These are phyloP conservation scores for Psittacula echo DNA, from an alignment of 2,797 vertebrate species.

Conservation along the genomic window DNA sequence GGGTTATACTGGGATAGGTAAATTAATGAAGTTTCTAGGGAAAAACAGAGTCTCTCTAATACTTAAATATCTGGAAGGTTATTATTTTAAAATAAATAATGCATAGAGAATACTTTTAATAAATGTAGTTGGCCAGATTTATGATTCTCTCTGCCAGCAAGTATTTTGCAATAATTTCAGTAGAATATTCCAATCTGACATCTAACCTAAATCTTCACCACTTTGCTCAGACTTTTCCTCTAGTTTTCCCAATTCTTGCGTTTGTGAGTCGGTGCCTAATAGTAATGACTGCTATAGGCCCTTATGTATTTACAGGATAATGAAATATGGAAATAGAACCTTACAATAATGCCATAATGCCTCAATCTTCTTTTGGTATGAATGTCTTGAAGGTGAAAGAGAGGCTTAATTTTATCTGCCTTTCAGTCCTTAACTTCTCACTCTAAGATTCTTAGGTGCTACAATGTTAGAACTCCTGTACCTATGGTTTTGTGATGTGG, in stretches of 20 bases:
- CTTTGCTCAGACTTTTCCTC: slow-evolving; percentile 1
- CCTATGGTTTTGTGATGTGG: neutral
- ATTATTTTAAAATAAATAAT: slow-evolving; percentile 77
- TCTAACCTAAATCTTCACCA: slow-evolving; percentile 54
- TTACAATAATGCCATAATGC: neutral
- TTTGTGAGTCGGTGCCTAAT: neutral
- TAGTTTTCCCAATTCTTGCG: slow-evolving; percentile 40
- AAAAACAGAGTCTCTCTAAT: slow-evolving; percentile 49
- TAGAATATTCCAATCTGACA: slow-evolving; percentile 59
- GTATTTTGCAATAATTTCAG: slow-evolving; percentile 72
- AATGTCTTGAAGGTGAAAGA: neutral
- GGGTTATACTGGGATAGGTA: slow-evolving; percentile 37
- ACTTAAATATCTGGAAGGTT: slow-evolving; percentile 68
- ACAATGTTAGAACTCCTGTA: neutral
- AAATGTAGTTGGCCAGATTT: slow-evolving; percentile 59
- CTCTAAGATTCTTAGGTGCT: neutral
- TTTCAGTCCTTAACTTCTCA: neutral
- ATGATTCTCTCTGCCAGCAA: slow-evolving; percentile 68
- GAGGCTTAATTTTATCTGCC: neutral
- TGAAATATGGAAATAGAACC: neutral
- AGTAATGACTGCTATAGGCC: neutral
- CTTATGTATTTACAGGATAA: neutral
- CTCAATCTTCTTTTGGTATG: neutral
- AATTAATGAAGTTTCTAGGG: slow-evolving; percentile 67
- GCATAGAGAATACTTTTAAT: slow-evolving; percentile 68